A percentile compares a stretch with the other conserved stretches of the same genome.
These are phyloP conservation scores for Euura saliciscinereae DNA, from an alignment of 1,140 invertebrate genomes.

Conservation along the genomic window DNA sequence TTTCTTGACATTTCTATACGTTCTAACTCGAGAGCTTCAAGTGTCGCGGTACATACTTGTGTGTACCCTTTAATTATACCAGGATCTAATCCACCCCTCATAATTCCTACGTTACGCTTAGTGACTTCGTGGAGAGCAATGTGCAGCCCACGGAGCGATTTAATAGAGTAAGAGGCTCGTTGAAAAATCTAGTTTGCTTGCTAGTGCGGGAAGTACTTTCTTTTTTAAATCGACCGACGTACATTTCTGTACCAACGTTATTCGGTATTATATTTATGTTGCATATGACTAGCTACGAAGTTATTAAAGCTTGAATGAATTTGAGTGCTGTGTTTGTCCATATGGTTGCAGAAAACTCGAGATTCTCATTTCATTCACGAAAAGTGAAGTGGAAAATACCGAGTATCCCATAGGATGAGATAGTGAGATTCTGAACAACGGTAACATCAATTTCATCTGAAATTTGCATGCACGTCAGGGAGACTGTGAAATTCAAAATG, in stretches of 20 bases:
- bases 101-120: neutral
- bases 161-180: neutral
- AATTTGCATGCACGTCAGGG: conserved; percentile 1
- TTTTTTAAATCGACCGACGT: too few species aligned
- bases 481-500: neutral
- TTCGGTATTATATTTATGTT: too few species aligned
- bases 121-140: neutral
- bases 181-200: neutral
- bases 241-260: too few species aligned
- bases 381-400: too few species aligned
- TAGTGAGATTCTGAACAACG: neutral
- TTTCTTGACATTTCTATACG: neutral
- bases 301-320: too few species aligned
- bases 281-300: too few species aligned
- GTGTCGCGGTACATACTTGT: neutral
- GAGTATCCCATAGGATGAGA: neutral
- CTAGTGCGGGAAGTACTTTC: too few species aligned
- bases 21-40: neutral
- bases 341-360: too few species aligned
- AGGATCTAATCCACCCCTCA: neutral
- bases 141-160: neutral
- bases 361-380: too few species aligned
- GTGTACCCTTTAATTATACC: neutral
- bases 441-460: neutral
- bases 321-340: too few species aligned